Evolutionary conservation across 2,797 vertebrate genomes (phyloP).

Genomic region (Taeniopygia guttata): DNA sequence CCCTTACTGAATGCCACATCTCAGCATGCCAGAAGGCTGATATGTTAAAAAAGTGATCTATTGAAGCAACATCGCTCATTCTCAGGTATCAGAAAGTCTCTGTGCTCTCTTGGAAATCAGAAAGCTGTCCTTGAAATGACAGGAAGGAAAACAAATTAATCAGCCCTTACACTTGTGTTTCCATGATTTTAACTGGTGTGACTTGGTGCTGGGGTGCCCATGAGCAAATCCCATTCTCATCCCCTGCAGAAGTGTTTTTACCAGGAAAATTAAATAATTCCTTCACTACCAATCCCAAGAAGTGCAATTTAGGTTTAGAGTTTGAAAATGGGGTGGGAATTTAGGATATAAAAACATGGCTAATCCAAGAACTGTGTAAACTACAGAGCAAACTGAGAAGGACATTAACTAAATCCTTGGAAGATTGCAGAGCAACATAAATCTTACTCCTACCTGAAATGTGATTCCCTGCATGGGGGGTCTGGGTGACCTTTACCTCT

Average conservation of each 20-base stretch:
- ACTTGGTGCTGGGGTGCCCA: not conserved
- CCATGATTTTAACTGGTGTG: not conserved
- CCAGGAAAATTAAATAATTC: not conserved
- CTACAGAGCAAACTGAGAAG: not conserved
- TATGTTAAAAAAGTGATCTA: not conserved
- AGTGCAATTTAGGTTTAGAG: not conserved
- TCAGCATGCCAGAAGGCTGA: not conserved
- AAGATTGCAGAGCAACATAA: not conserved
- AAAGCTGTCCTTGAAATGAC: not conserved
- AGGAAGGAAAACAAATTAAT: not conserved
- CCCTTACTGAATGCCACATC: not conserved
- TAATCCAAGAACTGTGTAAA: not conserved
- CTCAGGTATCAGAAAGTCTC: not conserved
- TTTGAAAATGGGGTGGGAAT: not conserved
- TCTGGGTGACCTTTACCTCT: conserved; percentile 15
- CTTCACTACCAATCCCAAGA: not conserved
- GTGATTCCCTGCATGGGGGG: conserved; percentile 3
- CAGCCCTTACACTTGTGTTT: not conserved
- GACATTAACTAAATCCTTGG: not conserved
- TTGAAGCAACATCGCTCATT: not conserved
- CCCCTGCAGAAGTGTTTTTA: not conserved
- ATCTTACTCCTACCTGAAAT: conserved; percentile 12
- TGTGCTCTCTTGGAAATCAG: not conserved
- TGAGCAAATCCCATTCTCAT: not conserved
- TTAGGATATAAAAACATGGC: not conserved